Conservation (phyloP, 2,113 vertebrate genomes). For the Periophthalmodon schlosseri region DNA sequence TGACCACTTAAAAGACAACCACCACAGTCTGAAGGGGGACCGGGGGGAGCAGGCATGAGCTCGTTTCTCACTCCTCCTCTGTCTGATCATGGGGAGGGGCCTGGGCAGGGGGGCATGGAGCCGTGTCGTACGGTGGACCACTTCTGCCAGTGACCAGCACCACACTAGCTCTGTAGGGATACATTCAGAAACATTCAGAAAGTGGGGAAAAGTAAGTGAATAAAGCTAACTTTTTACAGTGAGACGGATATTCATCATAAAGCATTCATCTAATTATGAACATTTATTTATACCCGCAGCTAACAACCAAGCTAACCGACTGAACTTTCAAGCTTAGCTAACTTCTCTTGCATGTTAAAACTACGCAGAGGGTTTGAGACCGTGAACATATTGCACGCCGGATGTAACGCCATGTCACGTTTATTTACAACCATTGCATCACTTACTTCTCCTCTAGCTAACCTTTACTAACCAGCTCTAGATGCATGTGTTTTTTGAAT, state of each 20-base stretch:
- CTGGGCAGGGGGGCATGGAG: conserved; percentile 30
- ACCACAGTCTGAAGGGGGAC: conserved; percentile 68
- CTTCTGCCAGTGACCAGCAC: conserved; percentile 47
- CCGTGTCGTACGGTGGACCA: conserved; percentile 46
- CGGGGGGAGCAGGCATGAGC: conserved; percentile 71
- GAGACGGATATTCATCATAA: background rate
- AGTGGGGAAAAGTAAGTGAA: conserved; percentile 2
- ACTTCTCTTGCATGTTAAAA: background rate
- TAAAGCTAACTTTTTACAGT: background rate
- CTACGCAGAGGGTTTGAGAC: background rate
- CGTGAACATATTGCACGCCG: background rate
- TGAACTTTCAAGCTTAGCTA: background rate
- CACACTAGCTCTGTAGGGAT: background rate
- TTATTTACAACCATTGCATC: background rate
- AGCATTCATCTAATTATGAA: background rate
- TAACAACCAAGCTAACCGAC: background rate
- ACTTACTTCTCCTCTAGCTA: background rate
- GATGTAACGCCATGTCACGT: background rate
- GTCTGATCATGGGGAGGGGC: conserved; percentile 48
- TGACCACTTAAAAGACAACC: conserved; percentile 75
- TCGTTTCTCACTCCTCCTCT: conserved; percentile 70
- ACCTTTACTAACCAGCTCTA: background rate
- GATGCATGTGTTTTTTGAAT: background rate
- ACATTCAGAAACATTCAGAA: background rate
- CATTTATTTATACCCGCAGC: background rate